Percentiles rank a stretch among this genome's conserved stretches.
These are phyloP conservation scores for Sciaenops ocellatus DNA, from an alignment of 2,797 vertebrate genomes.

Conservation along the genomic window DNA sequence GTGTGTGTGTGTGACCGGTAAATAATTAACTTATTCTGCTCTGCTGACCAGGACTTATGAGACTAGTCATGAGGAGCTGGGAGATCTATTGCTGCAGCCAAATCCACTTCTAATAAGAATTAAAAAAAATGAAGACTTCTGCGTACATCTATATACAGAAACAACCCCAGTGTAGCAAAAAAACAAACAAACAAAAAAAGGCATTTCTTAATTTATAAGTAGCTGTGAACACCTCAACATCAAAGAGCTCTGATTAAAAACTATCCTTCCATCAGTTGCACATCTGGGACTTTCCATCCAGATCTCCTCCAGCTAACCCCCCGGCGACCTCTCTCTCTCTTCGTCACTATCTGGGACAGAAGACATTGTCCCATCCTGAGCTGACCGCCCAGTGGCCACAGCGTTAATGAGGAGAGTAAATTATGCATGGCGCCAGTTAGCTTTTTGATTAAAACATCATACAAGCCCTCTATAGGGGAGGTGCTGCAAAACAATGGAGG, in stretches of 20 bases:
- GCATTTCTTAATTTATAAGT: not conserved
- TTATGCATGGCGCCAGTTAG: slow-evolving; percentile 92
- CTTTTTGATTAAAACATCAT: slow-evolving; percentile 99
- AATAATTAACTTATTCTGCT: slow-evolving; percentile 99
- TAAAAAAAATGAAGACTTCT: slow-evolving; percentile 5
- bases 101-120: slow-evolving; percentile 54
- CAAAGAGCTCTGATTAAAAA: slow-evolving; percentile 7
- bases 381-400: slow-evolving; percentile 80
- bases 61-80: slow-evolving; percentile 89
- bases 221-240: not conserved
- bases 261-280: slow-evolving; percentile 38
- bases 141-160: not conserved
- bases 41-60: slow-evolving; percentile 94
- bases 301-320: slow-evolving; percentile 70
- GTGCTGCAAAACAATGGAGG: slow-evolving; percentile 94
- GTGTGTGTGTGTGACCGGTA: slow-evolving; percentile 93
- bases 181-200: not conserved
- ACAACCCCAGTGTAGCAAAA: not conserved
- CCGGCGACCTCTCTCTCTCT: slow-evolving; percentile 67
- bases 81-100: slow-evolving; percentile 84
- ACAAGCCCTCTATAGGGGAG: slow-evolving; percentile 89
- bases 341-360: slow-evolving; percentile 72
- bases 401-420: slow-evolving; percentile 86
- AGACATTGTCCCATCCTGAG: slow-evolving; percentile 78
- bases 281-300: slow-evolving; percentile 65